Percentiles rank a stretch among this genome's conserved stretches.
These are phyloP conservation scores for Dryobotodes eremita DNA, from an alignment of 2,888 invertebrate species.

Conservation along the genomic window DNA sequence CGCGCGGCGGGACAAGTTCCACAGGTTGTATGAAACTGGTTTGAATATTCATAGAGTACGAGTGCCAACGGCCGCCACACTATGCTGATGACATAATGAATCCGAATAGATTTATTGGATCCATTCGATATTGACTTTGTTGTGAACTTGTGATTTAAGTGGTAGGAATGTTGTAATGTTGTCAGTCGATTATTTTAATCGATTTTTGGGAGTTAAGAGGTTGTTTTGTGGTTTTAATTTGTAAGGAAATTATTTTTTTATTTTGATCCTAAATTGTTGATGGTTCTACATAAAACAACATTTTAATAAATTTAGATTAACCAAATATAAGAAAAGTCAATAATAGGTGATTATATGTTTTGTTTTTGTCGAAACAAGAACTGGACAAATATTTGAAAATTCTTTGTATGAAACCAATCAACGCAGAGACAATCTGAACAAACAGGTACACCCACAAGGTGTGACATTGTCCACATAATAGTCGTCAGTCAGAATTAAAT, in stretches of 20 bases:
- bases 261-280: not conserved
- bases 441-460: not conserved
- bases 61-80: conserved; percentile 80
- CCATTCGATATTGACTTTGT: conserved; percentile 70
- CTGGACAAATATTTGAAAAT: not conserved
- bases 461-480: conserved; percentile 3
- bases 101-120: conserved; percentile 80
- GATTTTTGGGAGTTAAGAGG: conserved; percentile 12
- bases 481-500: conserved; percentile 30
- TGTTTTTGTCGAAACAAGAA: not conserved
- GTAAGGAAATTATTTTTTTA: conserved; percentile 7
- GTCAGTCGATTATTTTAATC: conserved; percentile 25
- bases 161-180: conserved; percentile 33
- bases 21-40: conserved; percentile 79
- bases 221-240: conserved; percentile 31
- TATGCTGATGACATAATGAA: conserved; percentile 86
- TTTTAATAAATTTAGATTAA: not conserved
- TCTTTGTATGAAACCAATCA: not conserved
- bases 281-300: not conserved
- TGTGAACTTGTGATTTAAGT: conserved; percentile 54
- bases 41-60: conserved; percentile 84
- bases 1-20: conserved; percentile 72
- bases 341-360: not conserved
- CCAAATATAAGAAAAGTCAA: not conserved
- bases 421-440: not conserved